Conservation (phyloP, 2,797 vertebrate species). For the Artibeus lituratus region DNA sequence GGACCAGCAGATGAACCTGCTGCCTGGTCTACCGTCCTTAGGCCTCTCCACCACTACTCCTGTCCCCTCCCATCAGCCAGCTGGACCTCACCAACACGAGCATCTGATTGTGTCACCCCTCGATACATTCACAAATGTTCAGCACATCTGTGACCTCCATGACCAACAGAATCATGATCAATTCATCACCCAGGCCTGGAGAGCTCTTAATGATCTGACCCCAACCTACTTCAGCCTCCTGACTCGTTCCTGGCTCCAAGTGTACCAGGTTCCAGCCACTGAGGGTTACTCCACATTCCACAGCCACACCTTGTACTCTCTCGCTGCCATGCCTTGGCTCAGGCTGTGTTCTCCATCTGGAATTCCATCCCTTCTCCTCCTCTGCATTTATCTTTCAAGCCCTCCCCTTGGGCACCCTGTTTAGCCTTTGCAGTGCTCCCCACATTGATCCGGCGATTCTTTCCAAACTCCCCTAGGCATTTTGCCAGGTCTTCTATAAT, state of each 20-base stretch:
- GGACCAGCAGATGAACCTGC: background rate
- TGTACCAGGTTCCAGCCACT: background rate
- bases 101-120: no score
- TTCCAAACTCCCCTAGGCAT: background rate
- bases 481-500: background rate
- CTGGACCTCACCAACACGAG: fast-evolving
- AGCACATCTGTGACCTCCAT: background rate
- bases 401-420: background rate
- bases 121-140: background rate
- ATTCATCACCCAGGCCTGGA: background rate
- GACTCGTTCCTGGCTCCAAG: background rate
- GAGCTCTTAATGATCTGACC: background rate
- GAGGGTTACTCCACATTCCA: background rate
- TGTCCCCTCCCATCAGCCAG: background rate
- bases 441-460: background rate
- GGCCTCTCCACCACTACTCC: background rate
- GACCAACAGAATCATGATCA: background rate
- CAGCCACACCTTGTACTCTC: background rate
- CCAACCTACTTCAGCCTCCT: background rate
- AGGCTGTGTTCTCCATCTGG: background rate
- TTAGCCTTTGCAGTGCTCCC: background rate
- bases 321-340: background rate
- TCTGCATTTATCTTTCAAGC: background rate
- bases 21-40: background rate
- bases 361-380: background rate